Conservation (phyloP, 2,797 vertebrate species). For the Sebastes goodei region DNA sequence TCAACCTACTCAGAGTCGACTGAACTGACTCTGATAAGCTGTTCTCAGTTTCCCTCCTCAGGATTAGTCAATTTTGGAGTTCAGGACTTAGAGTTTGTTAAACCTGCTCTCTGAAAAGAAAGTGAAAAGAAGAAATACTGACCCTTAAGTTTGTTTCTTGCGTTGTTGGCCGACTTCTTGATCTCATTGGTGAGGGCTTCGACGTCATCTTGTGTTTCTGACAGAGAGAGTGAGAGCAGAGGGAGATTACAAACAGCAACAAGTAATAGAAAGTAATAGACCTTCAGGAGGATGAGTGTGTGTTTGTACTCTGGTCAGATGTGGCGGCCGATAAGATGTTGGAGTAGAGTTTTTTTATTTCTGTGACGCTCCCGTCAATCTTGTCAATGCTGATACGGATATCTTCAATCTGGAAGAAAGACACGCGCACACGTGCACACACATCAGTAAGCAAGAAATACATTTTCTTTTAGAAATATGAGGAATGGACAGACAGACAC, state of each 20-base stretch:
- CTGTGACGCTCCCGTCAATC: conserved; percentile 89
- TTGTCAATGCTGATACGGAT: conserved; percentile 92
- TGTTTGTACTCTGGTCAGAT: conserved; percentile 89
- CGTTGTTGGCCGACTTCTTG: conserved; percentile 93
- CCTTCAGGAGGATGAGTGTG: neutral
- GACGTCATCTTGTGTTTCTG: conserved; percentile 93
- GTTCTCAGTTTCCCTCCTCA: no score
- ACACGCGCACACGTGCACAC: neutral
- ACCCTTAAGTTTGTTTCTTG: conserved; percentile 95
- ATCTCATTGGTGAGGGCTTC: conserved; percentile 91
- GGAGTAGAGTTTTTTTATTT: conserved; percentile 93
- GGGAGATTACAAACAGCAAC: neutral
- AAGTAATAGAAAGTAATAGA: rapidly evolving
- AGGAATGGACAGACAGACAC: neutral
- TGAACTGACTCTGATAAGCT: no score
- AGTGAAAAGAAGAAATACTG: conserved; percentile 46
- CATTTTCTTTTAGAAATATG: neutral
- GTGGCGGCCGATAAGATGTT: conserved; percentile 92
- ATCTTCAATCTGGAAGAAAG: conserved; percentile 87
- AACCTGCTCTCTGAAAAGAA: neutral
- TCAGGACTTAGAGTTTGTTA: no score
- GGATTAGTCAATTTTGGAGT: no score
- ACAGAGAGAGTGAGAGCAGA: neutral
- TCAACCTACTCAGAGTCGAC: no score
- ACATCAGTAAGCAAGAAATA: neutral